phyloP scores from a whole-genome alignment of 2,888 invertebrate species.

The Brassicogethes aeneus region DNA sequence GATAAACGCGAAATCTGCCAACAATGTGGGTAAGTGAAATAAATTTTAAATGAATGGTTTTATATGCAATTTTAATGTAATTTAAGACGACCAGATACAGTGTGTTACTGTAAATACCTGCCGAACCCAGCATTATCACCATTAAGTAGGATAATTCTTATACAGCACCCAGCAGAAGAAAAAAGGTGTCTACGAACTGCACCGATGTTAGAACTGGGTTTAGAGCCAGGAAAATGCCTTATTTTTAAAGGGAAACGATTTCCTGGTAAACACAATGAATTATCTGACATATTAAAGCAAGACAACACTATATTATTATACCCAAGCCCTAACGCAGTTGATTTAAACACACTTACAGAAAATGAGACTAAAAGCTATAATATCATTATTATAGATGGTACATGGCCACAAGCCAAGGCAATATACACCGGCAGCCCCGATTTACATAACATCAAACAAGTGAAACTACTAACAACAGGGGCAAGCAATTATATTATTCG shows the following conservation, averaged over 20 bases:
- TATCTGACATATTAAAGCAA: slow-evolving; percentile 56
- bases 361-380: slow-evolving; percentile 49
- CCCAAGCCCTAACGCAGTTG: slow-evolving; percentile 66
- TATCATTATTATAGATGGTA: slow-evolving; percentile 82
- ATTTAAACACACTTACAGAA: slow-evolving; percentile 30
- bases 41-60: slow-evolving; percentile 3
- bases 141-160: slow-evolving; percentile 63
- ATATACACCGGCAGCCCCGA: slow-evolving; percentile 76
- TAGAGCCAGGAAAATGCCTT: slow-evolving; percentile 66
- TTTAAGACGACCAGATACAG: slow-evolving; percentile 68
- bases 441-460: slow-evolving; percentile 67
- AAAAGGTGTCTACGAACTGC: slow-evolving; percentile 82
- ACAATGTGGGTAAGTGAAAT: slow-evolving; percentile 59
- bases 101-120: slow-evolving; percentile 86
- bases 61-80: slow-evolving; percentile 8
- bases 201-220: slow-evolving; percentile 74
- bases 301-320: slow-evolving; percentile 69
- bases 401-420: slow-evolving; percentile 93
- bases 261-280: slow-evolving; percentile 57
- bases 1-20: slow-evolving; percentile 60
- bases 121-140: slow-evolving; percentile 62
- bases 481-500: slow-evolving; percentile 85
- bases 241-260: slow-evolving; percentile 78
- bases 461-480: slow-evolving; percentile 64
- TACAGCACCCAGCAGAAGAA: slow-evolving; percentile 92